Evolutionary conservation across 2,797 vertebrate genomes (phyloP), one percentile per base, ranked within the genome.

Genomic region (Parambassis ranga): DNA sequence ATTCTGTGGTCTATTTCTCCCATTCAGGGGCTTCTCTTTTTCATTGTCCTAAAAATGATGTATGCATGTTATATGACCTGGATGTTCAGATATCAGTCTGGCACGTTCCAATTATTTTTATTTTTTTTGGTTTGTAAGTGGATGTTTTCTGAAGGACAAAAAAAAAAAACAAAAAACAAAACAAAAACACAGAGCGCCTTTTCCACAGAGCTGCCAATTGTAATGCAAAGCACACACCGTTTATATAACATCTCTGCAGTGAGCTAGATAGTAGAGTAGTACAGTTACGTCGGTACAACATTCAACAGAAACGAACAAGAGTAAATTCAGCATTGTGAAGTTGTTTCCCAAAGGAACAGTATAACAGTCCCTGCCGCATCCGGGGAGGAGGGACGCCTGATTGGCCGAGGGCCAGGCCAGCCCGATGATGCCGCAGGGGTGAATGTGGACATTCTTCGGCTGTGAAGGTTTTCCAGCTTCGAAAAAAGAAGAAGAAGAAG

Each of bases 391-490:
- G n/a, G n/a, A n/a, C n/a, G n/a, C n/a, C n/a, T n/a, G n/a, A n/a
- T n/a, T 2, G 42, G 60, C 56, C 10, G 30, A 48, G 23, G 61
- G 59, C 44, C 6, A 37, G 35, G 5, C 31, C n/a, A n/a, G n/a
- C n/a, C n/a, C n/a, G n/a, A n/a, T 13, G 58, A 46, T 2, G 16
- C 70, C 46, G 42, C 30, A 42, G 58, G 43, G 67, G 44, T 52
- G 58, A 18, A 43, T 56, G 71, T 75, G 78, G 79, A 91, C 89
- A 91, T 90, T 91, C 87, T 75, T 90, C 75, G 35, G 86, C 82
- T 79, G 83, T 75, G 77, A 87, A 67, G 9, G 66, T 73, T 71
- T 80, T 77, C 62, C 78, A 81, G 71, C 80, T 81, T 79, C 5
- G 49, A 71, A 69, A 63, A 36, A 28, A 55, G 27, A 43, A 24